Evolutionary conservation across 1,140 invertebrate species (phyloP).

Genomic region (Zelostemma sp.): DNA sequence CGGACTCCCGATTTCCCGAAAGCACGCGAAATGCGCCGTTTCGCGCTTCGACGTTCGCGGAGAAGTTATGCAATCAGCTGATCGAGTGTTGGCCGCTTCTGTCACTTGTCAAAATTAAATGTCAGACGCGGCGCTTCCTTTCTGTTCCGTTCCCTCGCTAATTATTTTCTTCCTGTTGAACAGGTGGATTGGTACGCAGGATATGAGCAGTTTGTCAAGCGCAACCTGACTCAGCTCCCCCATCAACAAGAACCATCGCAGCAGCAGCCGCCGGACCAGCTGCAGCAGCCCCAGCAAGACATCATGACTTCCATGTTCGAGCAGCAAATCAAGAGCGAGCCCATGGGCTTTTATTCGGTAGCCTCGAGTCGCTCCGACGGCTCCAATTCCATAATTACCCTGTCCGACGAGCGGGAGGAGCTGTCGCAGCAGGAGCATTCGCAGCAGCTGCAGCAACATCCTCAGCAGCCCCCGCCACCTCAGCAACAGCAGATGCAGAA

Average conservation of each 20-base stretch:
- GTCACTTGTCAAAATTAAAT: constrained; percentile 69
- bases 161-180: constrained; percentile 32
- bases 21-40: constrained; percentile 21
- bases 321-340: constrained; percentile 77
- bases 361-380: constrained; percentile 67
- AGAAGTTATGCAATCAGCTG: constrained; percentile 72
- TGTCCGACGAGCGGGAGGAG: constrained; percentile 65
- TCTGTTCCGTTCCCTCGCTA: constrained; percentile 16
- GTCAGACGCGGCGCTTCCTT: too few species aligned
- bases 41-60: constrained; percentile 44
- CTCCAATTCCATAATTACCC: constrained; percentile 66
- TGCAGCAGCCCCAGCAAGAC: constrained; percentile 36
- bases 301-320: constrained; percentile 75
- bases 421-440: constrained; percentile 67
- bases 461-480: constrained; percentile 66
- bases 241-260: constrained; percentile 56
- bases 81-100: constrained; percentile 58
- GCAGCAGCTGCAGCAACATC: constrained; percentile 64
- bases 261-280: constrained; percentile 19
- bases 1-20: not conserved
- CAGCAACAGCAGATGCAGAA: constrained; percentile 63
- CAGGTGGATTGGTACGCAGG: constrained; percentile 71
- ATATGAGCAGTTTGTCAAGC: constrained; percentile 72
- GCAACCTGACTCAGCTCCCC: constrained; percentile 71
- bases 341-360: constrained; percentile 74